Conservation (phyloP, 2,113 vertebrate species). For the Neogobius melanostomus region DNA sequence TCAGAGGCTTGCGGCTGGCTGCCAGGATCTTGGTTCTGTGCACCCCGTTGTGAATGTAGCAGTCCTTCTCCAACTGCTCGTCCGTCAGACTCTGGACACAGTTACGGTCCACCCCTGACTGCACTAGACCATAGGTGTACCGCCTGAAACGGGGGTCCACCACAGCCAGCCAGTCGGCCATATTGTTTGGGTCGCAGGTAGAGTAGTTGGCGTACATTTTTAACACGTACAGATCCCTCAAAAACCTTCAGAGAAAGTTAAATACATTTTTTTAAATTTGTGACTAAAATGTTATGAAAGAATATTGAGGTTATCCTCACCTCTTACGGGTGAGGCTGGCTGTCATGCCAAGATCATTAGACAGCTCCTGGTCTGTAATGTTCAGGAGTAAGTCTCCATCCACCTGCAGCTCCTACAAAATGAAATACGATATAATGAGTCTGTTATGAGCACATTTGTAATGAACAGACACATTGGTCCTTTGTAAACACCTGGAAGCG, state of each 20-base stretch:
- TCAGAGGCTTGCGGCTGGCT: constrained; percentile 70
- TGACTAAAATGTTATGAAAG: background rate
- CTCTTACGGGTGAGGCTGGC: constrained; percentile 88
- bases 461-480: background rate
- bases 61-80: constrained; percentile 90
- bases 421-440: background rate
- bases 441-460: background rate
- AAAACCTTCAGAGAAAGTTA: constrained; percentile 77
- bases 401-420: constrained; percentile 86
- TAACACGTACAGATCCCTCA: constrained; percentile 89
- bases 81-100: constrained; percentile 85
- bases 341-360: constrained; percentile 84
- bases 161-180: constrained; percentile 90
- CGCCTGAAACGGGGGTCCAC: constrained; percentile 91
- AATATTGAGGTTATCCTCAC: constrained; percentile 56
- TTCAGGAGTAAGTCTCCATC: constrained; percentile 93
- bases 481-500: constrained; percentile 84
- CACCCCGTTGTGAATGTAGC: constrained; percentile 82
- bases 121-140: constrained; percentile 93
- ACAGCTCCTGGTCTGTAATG: constrained; percentile 87
- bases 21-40: constrained; percentile 88
- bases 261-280: background rate
- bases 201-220: constrained; percentile 95
- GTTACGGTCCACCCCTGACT: constrained; percentile 85
- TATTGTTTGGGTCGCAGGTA: constrained; percentile 93